These are phyloP conservation scores for Parauchenoglanis punctatus DNA, from an alignment of 2,797 vertebrate species.

Conservation along the genomic window DNA sequence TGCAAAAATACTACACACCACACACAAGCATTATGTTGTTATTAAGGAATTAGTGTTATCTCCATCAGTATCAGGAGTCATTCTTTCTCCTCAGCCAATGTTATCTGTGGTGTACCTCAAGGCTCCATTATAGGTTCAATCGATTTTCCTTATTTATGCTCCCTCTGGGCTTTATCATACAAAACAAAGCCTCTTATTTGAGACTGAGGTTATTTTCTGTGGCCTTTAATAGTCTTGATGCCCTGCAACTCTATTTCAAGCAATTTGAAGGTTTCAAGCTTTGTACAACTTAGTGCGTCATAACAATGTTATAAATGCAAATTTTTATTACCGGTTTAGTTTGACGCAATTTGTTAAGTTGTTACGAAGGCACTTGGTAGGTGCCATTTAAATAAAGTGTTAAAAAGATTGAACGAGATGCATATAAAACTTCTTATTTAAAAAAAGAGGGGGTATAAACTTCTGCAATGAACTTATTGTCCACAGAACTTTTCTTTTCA, in stretches of 20 bases:
- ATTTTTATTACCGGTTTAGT: no score
- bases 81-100: neutral
- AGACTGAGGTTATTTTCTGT: neutral
- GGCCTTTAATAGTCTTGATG: neutral
- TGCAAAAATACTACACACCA: constrained; percentile 35
- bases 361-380: no score
- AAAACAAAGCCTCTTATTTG: neutral
- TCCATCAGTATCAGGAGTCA: neutral
- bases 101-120: constrained; percentile 6
- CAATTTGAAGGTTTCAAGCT: neutral
- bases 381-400: no score
- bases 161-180: neutral
- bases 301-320: no score
- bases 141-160: neutral
- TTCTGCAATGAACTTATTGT: no score
- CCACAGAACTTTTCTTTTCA: no score
- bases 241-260: neutral
- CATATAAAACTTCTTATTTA: no score
- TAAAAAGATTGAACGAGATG: no score
- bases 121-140: neutral
- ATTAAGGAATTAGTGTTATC: neutral
- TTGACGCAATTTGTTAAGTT: no score
- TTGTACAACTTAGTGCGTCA: neutral
- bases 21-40: neutral
- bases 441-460: no score